A percentile compares a stretch with the other conserved stretches of the same genome.
phyloP scores from a whole-genome alignment of 2,888 invertebrate genomes.

The Oscheius sp. region DNA sequence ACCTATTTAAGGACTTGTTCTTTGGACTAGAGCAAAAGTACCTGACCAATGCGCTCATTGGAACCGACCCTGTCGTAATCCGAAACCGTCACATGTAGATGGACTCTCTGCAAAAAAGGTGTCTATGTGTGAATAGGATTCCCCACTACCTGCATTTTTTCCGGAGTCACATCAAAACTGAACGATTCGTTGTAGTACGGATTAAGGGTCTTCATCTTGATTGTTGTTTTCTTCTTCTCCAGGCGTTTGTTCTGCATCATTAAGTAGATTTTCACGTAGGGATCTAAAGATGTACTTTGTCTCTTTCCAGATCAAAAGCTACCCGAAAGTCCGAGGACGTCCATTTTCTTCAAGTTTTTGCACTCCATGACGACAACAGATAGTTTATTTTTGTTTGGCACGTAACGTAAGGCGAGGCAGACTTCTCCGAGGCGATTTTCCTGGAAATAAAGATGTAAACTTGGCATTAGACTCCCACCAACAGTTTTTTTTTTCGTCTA shows the following conservation, averaged over 20 bases:
- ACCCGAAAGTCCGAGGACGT: constrained; percentile 98
- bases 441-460: constrained; percentile 49
- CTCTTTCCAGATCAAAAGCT: constrained; percentile 55
- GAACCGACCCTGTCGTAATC: constrained; percentile 99
- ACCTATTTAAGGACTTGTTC: constrained; percentile 76
- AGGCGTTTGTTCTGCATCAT: constrained; percentile 99
- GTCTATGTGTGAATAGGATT: neutral
- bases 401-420: constrained; percentile 98
- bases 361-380: constrained; percentile 98
- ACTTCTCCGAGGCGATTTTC: constrained; percentile 91
- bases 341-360: constrained; percentile 99
- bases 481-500: too few species aligned
- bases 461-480: too few species aligned
- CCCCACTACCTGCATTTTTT: constrained; percentile 93
- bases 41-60: constrained; percentile 96
- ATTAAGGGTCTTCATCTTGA: constrained; percentile 98
- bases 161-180: constrained; percentile 99
- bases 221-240: constrained; percentile 99
- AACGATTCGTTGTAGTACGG: constrained; percentile 99
- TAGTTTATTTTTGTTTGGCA: constrained; percentile 98
- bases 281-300: constrained; percentile 78
- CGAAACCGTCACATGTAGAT: constrained; percentile 96
- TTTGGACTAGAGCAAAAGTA: constrained; percentile 26
- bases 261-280: constrained; percentile 99
- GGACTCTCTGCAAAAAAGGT: constrained; percentile 86